Conservation (phyloP, 2,113 vertebrate genomes). For the Perca flavescens region DNA sequence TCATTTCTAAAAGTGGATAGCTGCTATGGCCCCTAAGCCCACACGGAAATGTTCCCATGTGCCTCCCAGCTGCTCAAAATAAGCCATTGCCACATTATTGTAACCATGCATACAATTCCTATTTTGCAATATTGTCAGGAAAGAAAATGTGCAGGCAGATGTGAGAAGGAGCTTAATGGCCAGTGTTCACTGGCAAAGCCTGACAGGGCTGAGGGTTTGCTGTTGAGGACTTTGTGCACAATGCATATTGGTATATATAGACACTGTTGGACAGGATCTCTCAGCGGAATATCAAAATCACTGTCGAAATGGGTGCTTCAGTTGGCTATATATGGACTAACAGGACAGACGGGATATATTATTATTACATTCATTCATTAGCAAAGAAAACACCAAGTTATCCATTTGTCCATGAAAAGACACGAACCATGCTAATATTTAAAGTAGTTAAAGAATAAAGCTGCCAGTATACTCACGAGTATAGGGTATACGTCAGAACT, state of each 20-base stretch:
- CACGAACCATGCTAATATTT: too few relatives aligned
- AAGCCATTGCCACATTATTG: background rate
- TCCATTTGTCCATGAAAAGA: background rate
- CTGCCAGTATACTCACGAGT: too few relatives aligned
- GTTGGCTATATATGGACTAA: background rate
- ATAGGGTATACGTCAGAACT: too few relatives aligned
- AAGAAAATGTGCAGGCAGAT: conserved; percentile 24
- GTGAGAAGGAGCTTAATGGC: conserved; percentile 34
- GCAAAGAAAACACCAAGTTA: background rate
- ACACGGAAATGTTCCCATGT: background rate
- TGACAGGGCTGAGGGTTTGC: background rate
- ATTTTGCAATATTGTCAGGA: conserved; percentile 3
- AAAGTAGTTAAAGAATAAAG: too few relatives aligned
- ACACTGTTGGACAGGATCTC: background rate
- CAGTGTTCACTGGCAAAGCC: conserved; percentile 13
- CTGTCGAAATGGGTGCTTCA: background rate
- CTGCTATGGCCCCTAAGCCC: background rate
- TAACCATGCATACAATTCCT: background rate
- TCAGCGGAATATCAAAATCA: background rate
- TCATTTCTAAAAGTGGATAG: background rate
- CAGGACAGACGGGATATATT: background rate
- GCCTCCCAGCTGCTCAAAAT: conserved; percentile 16
- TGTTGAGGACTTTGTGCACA: conserved; percentile 6
- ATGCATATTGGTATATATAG: background rate
- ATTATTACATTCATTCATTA: background rate